Evolutionary conservation across 1,140 invertebrate genomes (phyloP).

Genomic region (Chymomyza costata): DNA sequence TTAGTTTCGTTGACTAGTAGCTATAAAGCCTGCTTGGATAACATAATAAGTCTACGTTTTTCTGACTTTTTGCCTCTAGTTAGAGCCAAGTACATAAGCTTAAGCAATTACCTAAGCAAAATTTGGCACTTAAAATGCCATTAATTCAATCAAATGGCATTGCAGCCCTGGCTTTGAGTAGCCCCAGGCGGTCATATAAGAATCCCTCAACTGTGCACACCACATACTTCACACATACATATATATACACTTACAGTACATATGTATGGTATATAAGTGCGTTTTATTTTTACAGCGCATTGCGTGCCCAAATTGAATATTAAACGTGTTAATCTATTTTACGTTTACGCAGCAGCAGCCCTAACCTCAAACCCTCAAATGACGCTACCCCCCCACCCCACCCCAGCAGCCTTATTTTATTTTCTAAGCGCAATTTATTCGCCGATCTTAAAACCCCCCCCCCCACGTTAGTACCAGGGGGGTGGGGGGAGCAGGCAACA

Average conservation of each 20-base stretch:
- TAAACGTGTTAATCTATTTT: slow-evolving; percentile 69
- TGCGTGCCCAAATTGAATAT: slow-evolving; percentile 66
- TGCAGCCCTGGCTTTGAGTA: not conserved
- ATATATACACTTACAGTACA: slow-evolving; percentile 13
- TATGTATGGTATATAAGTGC: not conserved
- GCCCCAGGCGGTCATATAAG: too few relatives aligned
- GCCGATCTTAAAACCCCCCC: slow-evolving; percentile 34
- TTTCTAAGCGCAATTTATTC: slow-evolving; percentile 38
- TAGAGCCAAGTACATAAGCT: too few relatives aligned
- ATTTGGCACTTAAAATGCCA: slow-evolving; percentile 31
- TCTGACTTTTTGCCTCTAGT: too few relatives aligned
- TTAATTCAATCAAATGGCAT: slow-evolving; percentile 36
- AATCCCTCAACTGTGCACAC: too few relatives aligned
- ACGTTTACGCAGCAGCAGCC: slow-evolving; percentile 17
- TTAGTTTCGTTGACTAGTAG: too few relatives aligned
- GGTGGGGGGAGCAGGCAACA: not conserved
- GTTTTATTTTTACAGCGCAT: slow-evolving; percentile 26
- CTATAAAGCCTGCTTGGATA: too few relatives aligned
- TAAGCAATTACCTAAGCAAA: slow-evolving; percentile 39
- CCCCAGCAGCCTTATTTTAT: slow-evolving; percentile 38
- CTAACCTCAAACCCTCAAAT: slow-evolving; percentile 8
- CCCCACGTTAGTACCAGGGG: not conserved
- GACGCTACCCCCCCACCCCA: not conserved
- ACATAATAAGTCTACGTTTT: too few relatives aligned
- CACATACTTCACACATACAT: slow-evolving; percentile 4